These are phyloP conservation scores for Helogale parvula DNA, from an alignment of 2,113 vertebrate species.

Conservation along the genomic window DNA sequence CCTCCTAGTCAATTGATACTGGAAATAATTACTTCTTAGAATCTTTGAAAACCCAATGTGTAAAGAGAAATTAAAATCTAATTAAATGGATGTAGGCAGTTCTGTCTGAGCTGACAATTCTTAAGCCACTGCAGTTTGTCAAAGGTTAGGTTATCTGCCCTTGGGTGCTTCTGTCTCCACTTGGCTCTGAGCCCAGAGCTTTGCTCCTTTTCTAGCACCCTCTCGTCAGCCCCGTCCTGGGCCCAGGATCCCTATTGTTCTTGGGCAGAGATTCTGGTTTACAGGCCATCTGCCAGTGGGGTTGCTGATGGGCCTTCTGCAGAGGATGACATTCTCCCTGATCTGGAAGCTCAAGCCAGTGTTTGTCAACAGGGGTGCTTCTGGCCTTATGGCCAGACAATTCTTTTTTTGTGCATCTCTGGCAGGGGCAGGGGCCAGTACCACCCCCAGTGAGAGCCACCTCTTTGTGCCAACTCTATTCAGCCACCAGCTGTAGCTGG, in stretches of 20 bases:
- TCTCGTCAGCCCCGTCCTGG: neutral
- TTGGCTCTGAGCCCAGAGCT: neutral
- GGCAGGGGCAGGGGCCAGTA: neutral
- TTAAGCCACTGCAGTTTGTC: slow-evolving; percentile 80
- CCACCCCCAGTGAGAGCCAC: neutral
- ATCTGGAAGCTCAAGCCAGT: neutral
- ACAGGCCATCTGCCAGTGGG: neutral
- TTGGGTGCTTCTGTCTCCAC: slow-evolving; percentile 22
- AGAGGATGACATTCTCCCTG: neutral
- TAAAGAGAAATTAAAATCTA: slow-evolving; percentile 85
- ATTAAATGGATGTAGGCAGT: slow-evolving; percentile 81
- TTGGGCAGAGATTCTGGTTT: neutral
- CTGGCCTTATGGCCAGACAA: neutral
- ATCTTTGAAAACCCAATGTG: slow-evolving; percentile 80
- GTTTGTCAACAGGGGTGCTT: neutral
- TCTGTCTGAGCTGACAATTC: slow-evolving; percentile 75
- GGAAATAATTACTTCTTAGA: slow-evolving; percentile 83
- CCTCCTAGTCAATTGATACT: slow-evolving; percentile 80
- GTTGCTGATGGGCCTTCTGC: neutral
- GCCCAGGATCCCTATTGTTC: neutral
- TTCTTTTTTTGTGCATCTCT: neutral
- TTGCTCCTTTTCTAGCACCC: neutral
- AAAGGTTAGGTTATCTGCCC: slow-evolving; percentile 79
- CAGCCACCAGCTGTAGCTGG: neutral
- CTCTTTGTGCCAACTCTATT: neutral